These are phyloP conservation scores for Pachyrhynchus sulphureomaculatus DNA, from an alignment of 1,140 invertebrate genomes.

Conservation along the genomic window DNA sequence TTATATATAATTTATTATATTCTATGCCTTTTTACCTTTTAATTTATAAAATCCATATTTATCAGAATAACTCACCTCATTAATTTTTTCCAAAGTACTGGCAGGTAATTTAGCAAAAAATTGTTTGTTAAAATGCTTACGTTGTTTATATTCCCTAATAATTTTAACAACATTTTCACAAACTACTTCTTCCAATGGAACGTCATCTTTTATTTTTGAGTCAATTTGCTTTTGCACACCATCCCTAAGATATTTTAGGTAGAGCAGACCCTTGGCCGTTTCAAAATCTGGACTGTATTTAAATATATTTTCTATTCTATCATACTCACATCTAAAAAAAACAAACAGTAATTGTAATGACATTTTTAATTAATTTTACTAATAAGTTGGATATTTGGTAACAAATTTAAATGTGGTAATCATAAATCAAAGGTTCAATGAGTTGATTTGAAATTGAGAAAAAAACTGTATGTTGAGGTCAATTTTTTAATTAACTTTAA, in stretches of 20 bases:
- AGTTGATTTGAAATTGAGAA: no score
- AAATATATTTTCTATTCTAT: conserved; percentile 31
- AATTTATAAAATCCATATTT: background rate
- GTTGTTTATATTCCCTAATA: conserved; percentile 22
- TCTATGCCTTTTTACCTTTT: no score
- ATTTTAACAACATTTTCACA: conserved; percentile 23
- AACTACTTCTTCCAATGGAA: conserved; percentile 30
- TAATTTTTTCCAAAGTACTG: conserved; percentile 29
- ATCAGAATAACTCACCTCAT: conserved; percentile 8
- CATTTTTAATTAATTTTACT: background rate
- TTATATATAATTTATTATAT: no score
- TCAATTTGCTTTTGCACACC: conserved; percentile 28
- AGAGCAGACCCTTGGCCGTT: conserved; percentile 25
- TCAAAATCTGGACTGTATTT: conserved; percentile 27
- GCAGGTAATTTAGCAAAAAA: conserved; percentile 28
- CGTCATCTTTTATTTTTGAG: conserved; percentile 21
- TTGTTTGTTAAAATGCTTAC: conserved; percentile 10
- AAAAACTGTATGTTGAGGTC: no score
- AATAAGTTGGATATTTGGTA: no score
- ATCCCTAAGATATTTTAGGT: conserved; percentile 31
- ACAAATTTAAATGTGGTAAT: background rate
- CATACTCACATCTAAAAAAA: conserved; percentile 34
- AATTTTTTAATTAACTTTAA: no score
- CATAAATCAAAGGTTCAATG: background rate
- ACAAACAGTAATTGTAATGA: background rate